Base-by-base conservation (phyloP, 2,113 vertebrate genomes). In the Chionis minor region DNA sequence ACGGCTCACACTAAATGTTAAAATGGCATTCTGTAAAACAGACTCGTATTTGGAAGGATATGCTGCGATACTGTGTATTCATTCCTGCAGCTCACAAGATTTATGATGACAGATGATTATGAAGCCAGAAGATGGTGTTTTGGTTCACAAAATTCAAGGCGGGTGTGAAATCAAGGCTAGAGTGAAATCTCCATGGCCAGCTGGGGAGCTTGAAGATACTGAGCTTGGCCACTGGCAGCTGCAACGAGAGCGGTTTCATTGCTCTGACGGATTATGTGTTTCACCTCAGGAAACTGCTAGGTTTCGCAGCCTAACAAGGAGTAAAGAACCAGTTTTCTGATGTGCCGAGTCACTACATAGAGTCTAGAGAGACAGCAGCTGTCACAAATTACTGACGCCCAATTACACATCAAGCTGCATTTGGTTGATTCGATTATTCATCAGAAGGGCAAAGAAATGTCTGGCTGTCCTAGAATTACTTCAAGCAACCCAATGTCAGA, bases 381-480 rank as follows among this genome's bases (percentile, higher is more conserved):
- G 96, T 91, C 92, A 93, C 70, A 93, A 90, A 96, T 97, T 96
- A 94, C 74, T 90, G 79, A 96, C 0, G 85, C 67, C 26, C 90
- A 95, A 96, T 97, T 96, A 96, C 92, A 92, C 88, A 86, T 51
- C 45, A 83, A 96, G 92, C 85, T 97, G 88, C 82, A 74, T 94
- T 93, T 92, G 45, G 61, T 58, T 95, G 93, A 82, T 93, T 94
- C 7, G 0, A 93, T 93, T 89, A 95, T 81, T 96, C 87, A 85
- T 91, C 84, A 80, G 74, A 97, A 94, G 74, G 87, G 93, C 77
- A 93, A 85, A 94, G 87, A 91, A 81, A 86, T 65, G 58, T 69
- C 61, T 91, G 51, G 33, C 49, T 90, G 62, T 70, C 93, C 88
- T 59, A 86, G 55, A 88, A 95, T 86, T 83, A 90, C 85, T 96